phyloP scores from a whole-genome alignment of 2,888 invertebrate species.

The Brassicogethes aeneus region DNA sequence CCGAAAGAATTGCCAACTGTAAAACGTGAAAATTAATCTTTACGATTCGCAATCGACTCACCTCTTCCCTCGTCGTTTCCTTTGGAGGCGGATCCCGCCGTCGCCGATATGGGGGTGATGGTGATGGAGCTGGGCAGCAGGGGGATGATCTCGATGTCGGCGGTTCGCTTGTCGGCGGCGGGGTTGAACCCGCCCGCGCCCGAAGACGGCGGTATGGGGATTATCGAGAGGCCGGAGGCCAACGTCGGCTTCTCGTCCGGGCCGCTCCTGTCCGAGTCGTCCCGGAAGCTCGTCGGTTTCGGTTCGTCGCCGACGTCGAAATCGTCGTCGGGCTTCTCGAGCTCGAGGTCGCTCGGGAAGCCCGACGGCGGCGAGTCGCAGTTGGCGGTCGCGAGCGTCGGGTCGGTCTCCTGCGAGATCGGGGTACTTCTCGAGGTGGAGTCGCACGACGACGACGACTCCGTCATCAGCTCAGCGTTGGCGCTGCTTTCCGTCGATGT shows the following conservation, averaged over 20 bases:
- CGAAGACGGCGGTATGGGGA: neutral
- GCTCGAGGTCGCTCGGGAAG: neutral
- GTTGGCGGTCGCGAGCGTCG: conserved; percentile 49
- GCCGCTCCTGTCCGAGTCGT: too few relatives aligned
- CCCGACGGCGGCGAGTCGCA: too few relatives aligned
- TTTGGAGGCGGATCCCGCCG: conserved; percentile 39
- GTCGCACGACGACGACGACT: conserved; percentile 56
- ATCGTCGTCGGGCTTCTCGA: neutral
- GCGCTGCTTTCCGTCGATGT: too few relatives aligned
- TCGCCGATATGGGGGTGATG: conserved; percentile 65
- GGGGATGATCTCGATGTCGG: conserved; percentile 81
- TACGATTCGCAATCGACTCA: conserved; percentile 19
- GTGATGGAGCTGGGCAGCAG: conserved; percentile 73
- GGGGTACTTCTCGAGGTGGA: conserved; percentile 52
- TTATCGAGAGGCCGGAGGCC: conserved; percentile 2
- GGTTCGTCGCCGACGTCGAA: too few relatives aligned
- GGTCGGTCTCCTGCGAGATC: conserved; percentile 43
- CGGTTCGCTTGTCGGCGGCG: conserved; percentile 57
- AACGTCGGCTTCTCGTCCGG: conserved; percentile 1
- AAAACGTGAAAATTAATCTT: too few relatives aligned
- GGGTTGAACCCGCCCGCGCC: conserved; percentile 8
- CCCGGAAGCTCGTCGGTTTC: too few relatives aligned
- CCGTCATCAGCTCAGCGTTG: conserved; percentile 45
- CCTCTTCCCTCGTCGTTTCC: conserved; percentile 26
- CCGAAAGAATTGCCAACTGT: too few relatives aligned